These are phyloP conservation scores for Actinopyga echinites DNA, from an alignment of 53 echinoderm and acorn worm species.

Conservation along the genomic window DNA sequence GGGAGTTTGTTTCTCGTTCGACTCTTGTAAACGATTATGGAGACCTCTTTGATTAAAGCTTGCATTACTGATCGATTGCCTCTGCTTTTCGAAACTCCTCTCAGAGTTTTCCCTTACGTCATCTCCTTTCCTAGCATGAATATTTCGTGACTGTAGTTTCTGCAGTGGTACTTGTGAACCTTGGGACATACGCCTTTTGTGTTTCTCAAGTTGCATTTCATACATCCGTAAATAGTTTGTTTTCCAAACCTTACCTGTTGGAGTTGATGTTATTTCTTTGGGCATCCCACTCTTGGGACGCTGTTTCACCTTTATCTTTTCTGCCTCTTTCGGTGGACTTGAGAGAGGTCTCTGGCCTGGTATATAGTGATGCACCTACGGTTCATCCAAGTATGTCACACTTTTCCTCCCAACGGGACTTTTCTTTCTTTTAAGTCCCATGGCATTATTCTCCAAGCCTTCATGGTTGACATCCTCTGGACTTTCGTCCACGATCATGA, in stretches of 20 bases:
- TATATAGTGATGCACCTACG: too few species aligned
- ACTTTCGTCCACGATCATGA: neutral
- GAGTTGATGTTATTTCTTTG: neutral
- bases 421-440: neutral
- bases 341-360: neutral
- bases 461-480: neutral
- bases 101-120: too few species aligned
- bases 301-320: neutral
- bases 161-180: constrained; percentile 16
- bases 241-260: constrained; percentile 60
- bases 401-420: neutral
- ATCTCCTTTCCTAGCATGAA: too few species aligned
- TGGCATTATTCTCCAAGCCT: neutral
- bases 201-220: constrained; percentile 60
- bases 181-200: constrained; percentile 64
- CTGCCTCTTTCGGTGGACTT: neutral
- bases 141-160: neutral
- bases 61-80: neutral
- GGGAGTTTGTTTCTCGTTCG: neutral
- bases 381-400: neutral
- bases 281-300: neutral
- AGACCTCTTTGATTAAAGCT: neutral
- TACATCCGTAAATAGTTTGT: constrained; percentile 84
- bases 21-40: neutral
- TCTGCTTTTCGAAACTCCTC: neutral